Conservation (phyloP, 2,797 vertebrate species). For the Hozukius guyotensis region DNA sequence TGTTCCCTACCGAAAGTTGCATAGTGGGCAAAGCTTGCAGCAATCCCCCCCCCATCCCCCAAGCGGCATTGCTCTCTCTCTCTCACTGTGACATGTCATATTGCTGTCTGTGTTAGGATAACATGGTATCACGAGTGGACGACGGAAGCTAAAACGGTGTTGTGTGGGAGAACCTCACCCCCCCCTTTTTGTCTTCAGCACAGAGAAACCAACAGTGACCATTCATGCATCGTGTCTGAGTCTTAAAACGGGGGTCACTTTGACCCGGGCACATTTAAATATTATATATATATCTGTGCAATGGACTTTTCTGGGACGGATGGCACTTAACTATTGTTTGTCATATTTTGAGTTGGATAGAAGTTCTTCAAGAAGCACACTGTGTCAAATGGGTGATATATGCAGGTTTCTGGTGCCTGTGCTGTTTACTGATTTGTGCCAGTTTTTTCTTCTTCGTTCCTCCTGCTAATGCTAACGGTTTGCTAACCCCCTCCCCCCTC, state of each 20-base stretch:
- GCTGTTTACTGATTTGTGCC: slow-evolving; percentile 76
- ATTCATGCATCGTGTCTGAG: slow-evolving; percentile 71
- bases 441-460: slow-evolving; percentile 55
- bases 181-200: slow-evolving; percentile 50
- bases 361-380: slow-evolving; percentile 76
- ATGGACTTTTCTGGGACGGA: slow-evolving; percentile 73
- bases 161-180: slow-evolving; percentile 59
- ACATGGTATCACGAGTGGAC: slow-evolving; percentile 57
- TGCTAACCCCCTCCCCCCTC: slow-evolving; percentile 28
- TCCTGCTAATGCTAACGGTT: slow-evolving; percentile 55
- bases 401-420: slow-evolving; percentile 64
- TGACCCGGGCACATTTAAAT: slow-evolving; percentile 72
- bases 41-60: slow-evolving; percentile 63
- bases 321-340: slow-evolving; percentile 59
- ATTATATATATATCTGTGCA: slow-evolving; percentile 66
- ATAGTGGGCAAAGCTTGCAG: slow-evolving; percentile 90
- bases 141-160: slow-evolving; percentile 58
- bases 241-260: slow-evolving; percentile 70
- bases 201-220: slow-evolving; percentile 67
- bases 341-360: slow-evolving; percentile 62
- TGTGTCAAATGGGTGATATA: slow-evolving; percentile 72
- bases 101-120: slow-evolving; percentile 87
- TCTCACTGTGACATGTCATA: slow-evolving; percentile 97
- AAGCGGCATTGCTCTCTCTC: slow-evolving; percentile 84
- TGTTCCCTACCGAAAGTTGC: slow-evolving; percentile 87